A percentile compares a stretch with the other conserved stretches of the same genome.
These are phyloP conservation scores for Cydia strobilella DNA, from an alignment of 1,140 invertebrate genomes.

Conservation along the genomic window DNA sequence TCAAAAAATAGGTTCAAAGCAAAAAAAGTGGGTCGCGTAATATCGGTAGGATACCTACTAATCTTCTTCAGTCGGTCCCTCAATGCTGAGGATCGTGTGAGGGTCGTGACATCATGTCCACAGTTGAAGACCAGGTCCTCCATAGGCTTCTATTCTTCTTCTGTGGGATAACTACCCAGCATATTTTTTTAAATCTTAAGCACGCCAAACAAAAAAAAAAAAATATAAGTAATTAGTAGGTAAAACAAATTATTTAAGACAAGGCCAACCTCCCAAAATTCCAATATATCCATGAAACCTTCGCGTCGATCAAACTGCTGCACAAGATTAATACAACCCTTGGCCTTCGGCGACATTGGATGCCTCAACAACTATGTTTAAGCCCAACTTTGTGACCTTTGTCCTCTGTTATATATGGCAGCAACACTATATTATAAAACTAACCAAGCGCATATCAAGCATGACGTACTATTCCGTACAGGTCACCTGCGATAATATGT, in stretches of 20 bases:
- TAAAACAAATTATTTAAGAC: background rate
- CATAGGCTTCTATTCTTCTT: too few relatives aligned
- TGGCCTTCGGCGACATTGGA: conserved; percentile 38
- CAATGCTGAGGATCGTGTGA: too few relatives aligned
- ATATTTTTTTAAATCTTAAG: background rate
- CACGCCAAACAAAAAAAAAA: background rate
- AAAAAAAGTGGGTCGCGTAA: too few relatives aligned
- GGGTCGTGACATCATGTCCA: too few relatives aligned
- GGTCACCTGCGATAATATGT: too few relatives aligned
- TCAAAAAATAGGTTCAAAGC: too few relatives aligned
- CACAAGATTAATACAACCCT: conserved; percentile 41
- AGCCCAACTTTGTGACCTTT: background rate
- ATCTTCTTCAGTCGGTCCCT: too few relatives aligned
- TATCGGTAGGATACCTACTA: too few relatives aligned
- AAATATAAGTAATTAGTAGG: background rate
- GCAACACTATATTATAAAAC: background rate
- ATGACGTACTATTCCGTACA: too few relatives aligned
- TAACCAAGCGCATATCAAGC: too few relatives aligned
- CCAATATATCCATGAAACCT: conserved; percentile 38
- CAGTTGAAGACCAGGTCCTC: too few relatives aligned
- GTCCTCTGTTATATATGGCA: background rate
- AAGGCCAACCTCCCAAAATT: conserved; percentile 7
- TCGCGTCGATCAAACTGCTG: conserved; percentile 39
- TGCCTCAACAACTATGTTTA: conserved; percentile 4
- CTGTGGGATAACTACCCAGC: too few relatives aligned